These are phyloP conservation scores for Pterocles gutturalis DNA, from an alignment of 2,113 vertebrate genomes.

Conservation along the genomic window DNA sequence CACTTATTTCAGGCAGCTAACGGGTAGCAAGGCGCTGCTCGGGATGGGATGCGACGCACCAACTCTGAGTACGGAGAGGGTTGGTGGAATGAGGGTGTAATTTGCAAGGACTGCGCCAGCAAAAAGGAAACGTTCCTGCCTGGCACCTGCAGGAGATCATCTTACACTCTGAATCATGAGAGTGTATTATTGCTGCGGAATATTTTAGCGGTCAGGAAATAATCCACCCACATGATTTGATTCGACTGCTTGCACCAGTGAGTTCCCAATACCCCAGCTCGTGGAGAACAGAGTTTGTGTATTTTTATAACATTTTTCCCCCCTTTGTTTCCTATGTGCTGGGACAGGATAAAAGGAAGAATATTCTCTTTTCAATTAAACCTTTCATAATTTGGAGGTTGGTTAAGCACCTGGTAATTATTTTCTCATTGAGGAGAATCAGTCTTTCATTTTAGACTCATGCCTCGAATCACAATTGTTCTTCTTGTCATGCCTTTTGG, in stretches of 20 bases:
- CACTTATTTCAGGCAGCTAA: background rate
- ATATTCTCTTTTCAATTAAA: background rate
- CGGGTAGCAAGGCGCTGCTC: rapidly evolving
- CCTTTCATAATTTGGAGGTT: background rate
- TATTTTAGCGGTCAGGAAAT: background rate
- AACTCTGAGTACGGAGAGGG: rapidly evolving
- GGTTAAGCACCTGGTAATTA: constrained; percentile 5
- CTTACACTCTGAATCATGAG: background rate
- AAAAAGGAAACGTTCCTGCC: background rate
- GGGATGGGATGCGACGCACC: background rate
- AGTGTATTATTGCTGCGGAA: background rate
- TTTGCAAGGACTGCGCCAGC: background rate
- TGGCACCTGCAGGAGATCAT: constrained; percentile 10
- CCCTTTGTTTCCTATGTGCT: background rate
- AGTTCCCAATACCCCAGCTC: background rate
- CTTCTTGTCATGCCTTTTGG: background rate
- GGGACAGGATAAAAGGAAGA: background rate
- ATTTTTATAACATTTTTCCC: background rate
- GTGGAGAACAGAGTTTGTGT: rapidly evolving
- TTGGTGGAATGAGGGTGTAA: background rate
- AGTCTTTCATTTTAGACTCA: background rate
- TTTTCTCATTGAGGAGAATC: background rate
- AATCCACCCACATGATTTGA: background rate
- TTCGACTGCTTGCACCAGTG: background rate
- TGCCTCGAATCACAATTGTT: background rate